Evolutionary conservation across 2,797 vertebrate genomes (phyloP).

Genomic region (Enteromius thamalakanensis): DNA sequence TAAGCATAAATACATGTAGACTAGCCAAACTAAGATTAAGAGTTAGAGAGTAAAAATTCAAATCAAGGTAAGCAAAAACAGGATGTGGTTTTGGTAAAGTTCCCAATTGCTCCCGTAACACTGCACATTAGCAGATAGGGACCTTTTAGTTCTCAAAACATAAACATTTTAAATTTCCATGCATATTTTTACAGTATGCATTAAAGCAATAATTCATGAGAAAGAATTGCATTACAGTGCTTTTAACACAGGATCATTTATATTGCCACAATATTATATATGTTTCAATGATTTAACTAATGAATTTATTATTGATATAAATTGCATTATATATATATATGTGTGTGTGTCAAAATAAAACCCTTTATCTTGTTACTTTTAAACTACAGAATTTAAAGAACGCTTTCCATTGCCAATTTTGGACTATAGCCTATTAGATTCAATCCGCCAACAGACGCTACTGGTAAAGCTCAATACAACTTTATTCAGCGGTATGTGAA

Average conservation of each 20-base stretch:
- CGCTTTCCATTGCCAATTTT: not conserved
- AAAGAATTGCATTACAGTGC: not conserved
- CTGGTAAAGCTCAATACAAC: not conserved
- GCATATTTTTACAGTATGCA: slow-evolving; percentile 20
- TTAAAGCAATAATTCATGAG: not conserved
- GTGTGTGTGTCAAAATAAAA: not conserved
- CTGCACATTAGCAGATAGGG: not conserved
- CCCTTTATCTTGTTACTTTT: not conserved
- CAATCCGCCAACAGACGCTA: not conserved
- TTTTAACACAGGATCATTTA: not conserved
- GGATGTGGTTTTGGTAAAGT: slow-evolving; percentile 60
- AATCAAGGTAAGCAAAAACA: slow-evolving; percentile 54
- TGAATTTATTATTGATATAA: not conserved
- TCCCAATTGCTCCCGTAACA: slow-evolving; percentile 55
- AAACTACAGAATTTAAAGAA: too few relatives aligned
- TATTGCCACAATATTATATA: not conserved
- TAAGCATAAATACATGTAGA: not conserved
- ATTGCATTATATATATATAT: not conserved
- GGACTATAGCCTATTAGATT: not conserved
- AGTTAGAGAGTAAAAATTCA: slow-evolving; percentile 23
- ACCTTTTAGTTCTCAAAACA: slow-evolving; percentile 52
- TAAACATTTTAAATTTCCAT: not conserved
- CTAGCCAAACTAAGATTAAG: not conserved
- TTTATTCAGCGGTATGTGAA: not conserved
- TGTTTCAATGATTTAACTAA: not conserved